phyloP scores from a whole-genome alignment of 2,888 invertebrate species.

The Drosophila bunnanda region DNA sequence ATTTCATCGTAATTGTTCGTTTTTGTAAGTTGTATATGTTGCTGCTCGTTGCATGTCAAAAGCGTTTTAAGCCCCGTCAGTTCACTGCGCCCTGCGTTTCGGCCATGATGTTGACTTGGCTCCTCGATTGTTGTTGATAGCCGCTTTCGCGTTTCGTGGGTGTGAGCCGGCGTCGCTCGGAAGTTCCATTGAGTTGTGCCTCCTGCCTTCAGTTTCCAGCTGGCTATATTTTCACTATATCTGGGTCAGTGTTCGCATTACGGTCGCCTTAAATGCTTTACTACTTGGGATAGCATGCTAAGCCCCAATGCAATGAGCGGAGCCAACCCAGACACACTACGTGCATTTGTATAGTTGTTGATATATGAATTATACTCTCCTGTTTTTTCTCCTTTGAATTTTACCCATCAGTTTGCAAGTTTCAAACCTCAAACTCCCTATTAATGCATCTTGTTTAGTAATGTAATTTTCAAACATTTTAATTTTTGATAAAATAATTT shows the following conservation, averaged over 20 bases:
- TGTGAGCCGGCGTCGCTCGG: slow-evolving; percentile 17
- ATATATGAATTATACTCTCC: neutral
- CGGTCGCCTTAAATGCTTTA: slow-evolving; percentile 16
- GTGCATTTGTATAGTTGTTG: neutral
- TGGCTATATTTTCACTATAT: slow-evolving; percentile 7
- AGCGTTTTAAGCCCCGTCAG: slow-evolving; percentile 53
- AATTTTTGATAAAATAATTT: neutral
- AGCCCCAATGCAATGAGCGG: slow-evolving; percentile 8
- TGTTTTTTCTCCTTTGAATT: neutral
- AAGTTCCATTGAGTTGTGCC: slow-evolving; percentile 39
- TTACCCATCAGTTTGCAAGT: neutral
- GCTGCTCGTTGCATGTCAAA: slow-evolving; percentile 63
- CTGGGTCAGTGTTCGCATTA: slow-evolving; percentile 38
- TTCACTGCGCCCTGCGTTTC: slow-evolving; percentile 29
- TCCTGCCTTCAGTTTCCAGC: slow-evolving; percentile 26
- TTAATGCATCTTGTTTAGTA: neutral
- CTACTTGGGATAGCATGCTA: slow-evolving; percentile 21
- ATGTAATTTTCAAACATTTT: neutral
- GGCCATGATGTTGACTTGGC: slow-evolving; percentile 40
- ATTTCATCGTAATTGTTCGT: slow-evolving; percentile 44
- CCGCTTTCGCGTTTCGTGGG: slow-evolving; percentile 1
- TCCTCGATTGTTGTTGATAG: slow-evolving; percentile 35
- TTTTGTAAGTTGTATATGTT: slow-evolving; percentile 38
- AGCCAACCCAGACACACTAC: neutral
- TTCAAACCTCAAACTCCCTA: neutral